A percentile compares a stretch with the other conserved stretches of the same genome.
phyloP scores from a whole-genome alignment of 2,888 invertebrate genomes.

The Oscheius sp. region DNA sequence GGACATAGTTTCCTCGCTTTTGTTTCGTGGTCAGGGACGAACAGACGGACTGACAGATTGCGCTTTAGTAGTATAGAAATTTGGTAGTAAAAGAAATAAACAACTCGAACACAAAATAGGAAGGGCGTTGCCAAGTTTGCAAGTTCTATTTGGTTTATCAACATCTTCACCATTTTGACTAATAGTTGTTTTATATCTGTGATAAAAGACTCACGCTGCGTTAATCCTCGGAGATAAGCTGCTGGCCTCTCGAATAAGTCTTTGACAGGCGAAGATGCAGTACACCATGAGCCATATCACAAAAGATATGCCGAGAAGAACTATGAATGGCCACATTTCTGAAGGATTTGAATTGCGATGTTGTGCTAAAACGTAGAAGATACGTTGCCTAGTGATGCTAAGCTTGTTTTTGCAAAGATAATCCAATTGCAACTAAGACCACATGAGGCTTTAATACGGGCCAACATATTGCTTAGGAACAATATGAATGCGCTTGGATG shows the following conservation, averaged over 20 bases:
- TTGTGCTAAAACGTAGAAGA: neutral
- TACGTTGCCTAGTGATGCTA: conserved; percentile 17
- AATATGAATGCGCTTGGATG: conserved; percentile 20
- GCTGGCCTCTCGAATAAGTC: conserved; percentile 14
- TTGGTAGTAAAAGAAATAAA: too few relatives aligned
- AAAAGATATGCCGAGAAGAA: conserved; percentile 8
- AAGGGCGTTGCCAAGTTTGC: neutral
- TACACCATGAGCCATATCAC: conserved; percentile 29
- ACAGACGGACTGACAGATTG: too few relatives aligned
- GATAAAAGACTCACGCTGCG: conserved; percentile 14
- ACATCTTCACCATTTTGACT: neutral
- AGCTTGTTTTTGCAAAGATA: conserved; percentile 11
- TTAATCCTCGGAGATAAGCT: conserved; percentile 16
- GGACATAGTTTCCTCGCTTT: too few relatives aligned
- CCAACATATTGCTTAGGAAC: neutral
- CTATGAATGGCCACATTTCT: conserved; percentile 10
- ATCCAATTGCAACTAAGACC: conserved; percentile 1
- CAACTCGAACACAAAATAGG: too few relatives aligned
- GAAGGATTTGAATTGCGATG: neutral
- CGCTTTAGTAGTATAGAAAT: too few relatives aligned
- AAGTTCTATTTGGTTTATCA: neutral
- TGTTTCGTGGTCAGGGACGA: too few relatives aligned
- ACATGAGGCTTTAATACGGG: too few relatives aligned
- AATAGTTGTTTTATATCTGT: neutral
- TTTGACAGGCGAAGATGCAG: conserved; percentile 30